phyloP scores from a whole-genome alignment of 2,888 invertebrate species.

The Saturnia japonica region DNA sequence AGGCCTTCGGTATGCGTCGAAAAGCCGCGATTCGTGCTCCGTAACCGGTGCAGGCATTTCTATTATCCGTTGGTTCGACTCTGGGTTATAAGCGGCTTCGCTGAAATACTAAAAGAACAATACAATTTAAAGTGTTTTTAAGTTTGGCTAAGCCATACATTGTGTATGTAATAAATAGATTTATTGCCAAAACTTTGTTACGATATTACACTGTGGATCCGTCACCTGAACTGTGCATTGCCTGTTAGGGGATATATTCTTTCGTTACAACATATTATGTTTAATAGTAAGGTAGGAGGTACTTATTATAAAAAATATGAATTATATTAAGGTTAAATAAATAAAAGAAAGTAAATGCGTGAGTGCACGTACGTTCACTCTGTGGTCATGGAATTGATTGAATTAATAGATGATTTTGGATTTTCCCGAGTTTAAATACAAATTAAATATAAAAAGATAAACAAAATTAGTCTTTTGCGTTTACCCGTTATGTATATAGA shows the following conservation, averaged over 20 bases:
- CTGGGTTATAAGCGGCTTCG: slow-evolving; percentile 94
- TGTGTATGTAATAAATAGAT: not conserved
- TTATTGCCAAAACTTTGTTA: not conserved
- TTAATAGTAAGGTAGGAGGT: not conserved
- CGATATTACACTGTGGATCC: not conserved
- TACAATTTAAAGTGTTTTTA: not conserved
- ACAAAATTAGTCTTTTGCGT: not conserved
- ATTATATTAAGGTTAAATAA: not conserved
- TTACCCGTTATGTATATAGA: not conserved
- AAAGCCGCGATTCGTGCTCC: slow-evolving; percentile 77
- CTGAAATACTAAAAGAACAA: slow-evolving; percentile 88
- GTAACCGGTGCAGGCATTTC: slow-evolving; percentile 76
- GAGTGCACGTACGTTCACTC: not conserved
- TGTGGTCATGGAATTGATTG: not conserved
- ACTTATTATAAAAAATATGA: not conserved
- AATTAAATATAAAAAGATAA: not conserved
- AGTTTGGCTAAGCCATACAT: not conserved
- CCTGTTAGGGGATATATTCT: not conserved
- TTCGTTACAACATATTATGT: not conserved
- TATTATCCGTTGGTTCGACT: slow-evolving; percentile 87
- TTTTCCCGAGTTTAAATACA: not conserved
- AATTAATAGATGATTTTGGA: not conserved
- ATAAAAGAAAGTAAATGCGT: not conserved
- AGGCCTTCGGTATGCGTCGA: slow-evolving; percentile 75
- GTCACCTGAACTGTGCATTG: not conserved